Evolutionary conservation across 2,113 vertebrate species (phyloP).

Genomic region (Mesoclemmys tuberculata): DNA sequence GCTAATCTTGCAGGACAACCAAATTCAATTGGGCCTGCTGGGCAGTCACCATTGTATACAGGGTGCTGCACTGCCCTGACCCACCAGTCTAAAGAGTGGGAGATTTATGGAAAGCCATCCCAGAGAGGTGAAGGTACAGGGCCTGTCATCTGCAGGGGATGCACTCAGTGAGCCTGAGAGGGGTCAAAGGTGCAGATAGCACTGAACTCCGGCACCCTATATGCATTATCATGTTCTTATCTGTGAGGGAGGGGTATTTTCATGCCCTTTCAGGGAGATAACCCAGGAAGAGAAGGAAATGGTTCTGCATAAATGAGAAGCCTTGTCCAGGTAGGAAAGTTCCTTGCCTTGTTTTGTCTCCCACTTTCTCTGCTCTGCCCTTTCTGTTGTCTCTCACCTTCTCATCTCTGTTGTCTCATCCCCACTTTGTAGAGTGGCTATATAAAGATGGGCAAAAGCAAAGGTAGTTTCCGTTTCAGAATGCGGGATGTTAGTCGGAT

Average conservation of each 20-base stretch:
- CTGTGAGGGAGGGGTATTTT: neutral
- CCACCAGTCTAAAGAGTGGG: no score
- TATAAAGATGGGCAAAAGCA: neutral
- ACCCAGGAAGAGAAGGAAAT: neutral
- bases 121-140: neutral
- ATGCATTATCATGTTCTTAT: fast-evolving
- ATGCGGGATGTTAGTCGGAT: neutral
- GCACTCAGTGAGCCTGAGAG: neutral
- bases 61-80: no score
- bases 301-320: neutral
- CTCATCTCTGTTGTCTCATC: neutral
- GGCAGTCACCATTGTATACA: no score
- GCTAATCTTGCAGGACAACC: neutral
- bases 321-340: neutral
- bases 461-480: neutral
- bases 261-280: neutral
- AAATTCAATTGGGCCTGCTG: neutral
- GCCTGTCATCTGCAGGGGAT: neutral
- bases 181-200: neutral
- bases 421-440: neutral
- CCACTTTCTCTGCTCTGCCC: neutral
- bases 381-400: neutral
- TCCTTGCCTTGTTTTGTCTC: neutral
- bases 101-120: neutral
- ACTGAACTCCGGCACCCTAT: neutral